phyloP scores from a whole-genome alignment of 2,113 vertebrate genomes.

The Barbus barbus region DNA sequence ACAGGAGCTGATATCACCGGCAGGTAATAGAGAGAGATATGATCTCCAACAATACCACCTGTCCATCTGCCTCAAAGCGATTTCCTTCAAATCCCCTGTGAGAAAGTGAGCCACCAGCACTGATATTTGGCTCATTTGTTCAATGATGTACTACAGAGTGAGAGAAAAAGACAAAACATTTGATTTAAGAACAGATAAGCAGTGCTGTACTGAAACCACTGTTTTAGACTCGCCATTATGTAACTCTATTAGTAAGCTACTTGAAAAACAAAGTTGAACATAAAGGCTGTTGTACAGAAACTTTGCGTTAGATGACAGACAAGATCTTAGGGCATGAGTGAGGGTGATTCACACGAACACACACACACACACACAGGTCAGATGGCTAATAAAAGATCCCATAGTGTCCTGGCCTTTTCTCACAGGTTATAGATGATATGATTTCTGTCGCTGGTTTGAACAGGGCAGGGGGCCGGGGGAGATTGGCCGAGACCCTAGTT shows the following conservation, averaged over 20 bases:
- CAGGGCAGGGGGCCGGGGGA: constrained; percentile 53
- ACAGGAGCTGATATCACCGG: constrained; percentile 33
- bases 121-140: constrained; percentile 82
- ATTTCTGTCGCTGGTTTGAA: constrained; percentile 39
- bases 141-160: constrained; percentile 77
- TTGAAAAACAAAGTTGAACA: neutral
- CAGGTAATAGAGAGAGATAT: constrained; percentile 45
- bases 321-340: constrained; percentile 17
- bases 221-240: constrained; percentile 51
- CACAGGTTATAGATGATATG: constrained; percentile 21
- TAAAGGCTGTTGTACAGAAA: neutral
- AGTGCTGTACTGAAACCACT: constrained; percentile 64
- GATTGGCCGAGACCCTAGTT: constrained; percentile 75
- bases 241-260: neutral
- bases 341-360: neutral
- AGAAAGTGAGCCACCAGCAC: constrained; percentile 68
- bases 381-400: constrained; percentile 41
- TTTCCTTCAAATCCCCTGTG: constrained; percentile 59
- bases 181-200: constrained; percentile 61
- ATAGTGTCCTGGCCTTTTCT: constrained; percentile 15
- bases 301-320: neutral
- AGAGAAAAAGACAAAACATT: constrained; percentile 62
- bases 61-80: constrained; percentile 65
- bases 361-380: neutral
- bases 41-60: constrained; percentile 44